Conservation (phyloP, 2,797 vertebrate species). For the Euthynnus affinis region DNA sequence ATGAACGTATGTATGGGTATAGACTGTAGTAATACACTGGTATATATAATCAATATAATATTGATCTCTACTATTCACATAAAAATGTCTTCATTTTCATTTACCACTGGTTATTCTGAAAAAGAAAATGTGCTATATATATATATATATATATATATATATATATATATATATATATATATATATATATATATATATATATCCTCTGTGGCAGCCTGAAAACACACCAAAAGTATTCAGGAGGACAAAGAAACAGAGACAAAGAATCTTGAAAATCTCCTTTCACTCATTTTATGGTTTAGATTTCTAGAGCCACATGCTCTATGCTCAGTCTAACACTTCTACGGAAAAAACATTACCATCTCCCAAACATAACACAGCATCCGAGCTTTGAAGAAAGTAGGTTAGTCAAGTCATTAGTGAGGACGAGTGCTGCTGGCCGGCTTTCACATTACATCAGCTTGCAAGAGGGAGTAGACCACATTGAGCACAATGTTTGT, state of each 20-base stretch:
- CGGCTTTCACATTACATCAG: constrained; percentile 36
- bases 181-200: too few species aligned
- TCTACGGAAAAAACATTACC: neutral
- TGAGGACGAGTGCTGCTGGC: neutral
- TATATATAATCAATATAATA: too few species aligned
- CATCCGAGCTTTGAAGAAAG: constrained; percentile 17
- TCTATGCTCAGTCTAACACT: neutral
- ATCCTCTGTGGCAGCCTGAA: too few species aligned
- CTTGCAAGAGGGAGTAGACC: constrained; percentile 27
- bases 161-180: too few species aligned
- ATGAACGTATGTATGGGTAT: too few species aligned
- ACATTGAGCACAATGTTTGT: constrained; percentile 2
- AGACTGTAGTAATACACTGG: too few species aligned
- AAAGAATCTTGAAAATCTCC: neutral
- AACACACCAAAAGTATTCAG: too few species aligned
- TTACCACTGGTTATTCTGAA: too few species aligned
- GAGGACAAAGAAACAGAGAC: neutral
- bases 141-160: too few species aligned
- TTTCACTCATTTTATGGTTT: neutral
- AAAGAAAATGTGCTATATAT: too few species aligned
- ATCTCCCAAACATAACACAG: neutral
- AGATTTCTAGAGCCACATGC: neutral
- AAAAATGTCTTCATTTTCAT: too few species aligned
- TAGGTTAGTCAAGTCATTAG: constrained; percentile 27
- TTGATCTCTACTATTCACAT: too few species aligned